A percentile compares a stretch with the other conserved stretches of the same genome.
Evolutionary conservation across 2,888 invertebrate genomes (phyloP).

Genomic region (Blastobasis lacticolella): DNA sequence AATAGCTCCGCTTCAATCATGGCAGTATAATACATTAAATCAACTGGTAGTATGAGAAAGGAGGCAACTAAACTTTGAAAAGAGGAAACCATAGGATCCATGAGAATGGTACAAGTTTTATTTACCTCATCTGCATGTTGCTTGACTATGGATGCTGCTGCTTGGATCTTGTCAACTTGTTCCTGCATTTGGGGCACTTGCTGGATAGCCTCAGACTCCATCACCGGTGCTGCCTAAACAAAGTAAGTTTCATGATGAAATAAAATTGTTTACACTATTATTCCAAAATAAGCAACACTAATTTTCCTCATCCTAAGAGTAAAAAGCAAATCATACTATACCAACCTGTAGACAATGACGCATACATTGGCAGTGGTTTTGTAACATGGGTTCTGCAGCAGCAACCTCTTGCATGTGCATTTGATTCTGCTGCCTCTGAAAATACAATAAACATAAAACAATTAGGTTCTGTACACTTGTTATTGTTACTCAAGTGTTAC

Average conservation of each 20-base stretch:
- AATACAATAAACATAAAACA: slow-evolving; percentile 2
- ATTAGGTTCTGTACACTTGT: not conserved
- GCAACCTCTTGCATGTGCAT: slow-evolving; percentile 55
- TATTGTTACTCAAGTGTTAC: no score
- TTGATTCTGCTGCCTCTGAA: slow-evolving; percentile 56
- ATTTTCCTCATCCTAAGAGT: no score
- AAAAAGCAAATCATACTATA: no score
- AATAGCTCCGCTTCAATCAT: no score
- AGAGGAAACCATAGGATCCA: no score
- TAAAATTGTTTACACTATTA: no score
- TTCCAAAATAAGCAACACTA: no score
- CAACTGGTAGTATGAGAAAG: no score
- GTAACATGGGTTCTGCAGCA: slow-evolving; percentile 52
- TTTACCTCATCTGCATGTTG: slow-evolving; percentile 50
- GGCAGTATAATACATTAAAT: no score
- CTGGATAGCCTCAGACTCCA: slow-evolving; percentile 59
- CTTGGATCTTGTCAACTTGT: slow-evolving; percentile 50
- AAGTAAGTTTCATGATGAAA: not conserved
- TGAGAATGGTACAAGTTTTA: no score
- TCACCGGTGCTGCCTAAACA: slow-evolving; percentile 48
- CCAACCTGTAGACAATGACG: slow-evolving; percentile 59
- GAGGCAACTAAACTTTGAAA: no score
- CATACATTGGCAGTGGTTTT: slow-evolving; percentile 65
- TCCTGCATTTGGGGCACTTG: slow-evolving; percentile 59
- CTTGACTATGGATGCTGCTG: slow-evolving; percentile 48